Evolutionary conservation across 2,888 invertebrate genomes (phyloP), one percentile per base, ranked within the genome.

Genomic region (Tubulanus polymorphus): DNA sequence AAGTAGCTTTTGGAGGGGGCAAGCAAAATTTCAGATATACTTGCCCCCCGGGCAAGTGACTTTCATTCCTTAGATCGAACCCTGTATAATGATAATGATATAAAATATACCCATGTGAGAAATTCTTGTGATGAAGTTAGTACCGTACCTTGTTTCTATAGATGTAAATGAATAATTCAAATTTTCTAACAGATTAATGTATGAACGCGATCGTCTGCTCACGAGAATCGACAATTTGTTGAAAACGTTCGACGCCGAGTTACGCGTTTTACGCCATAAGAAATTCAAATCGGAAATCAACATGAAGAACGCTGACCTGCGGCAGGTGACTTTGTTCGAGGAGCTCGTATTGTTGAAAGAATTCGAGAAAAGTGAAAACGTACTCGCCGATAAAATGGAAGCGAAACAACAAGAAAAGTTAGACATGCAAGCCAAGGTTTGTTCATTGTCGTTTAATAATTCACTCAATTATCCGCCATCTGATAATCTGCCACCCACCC

Each of bases 171-270:
- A n/a, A n/a, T n/a, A n/a, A n/a, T n/a, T n/a, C n/a, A n/a, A n/a
- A n/a, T n/a, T 47, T 18, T 37, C 27, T 59, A 59, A 18, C 61
- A 78, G 75, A 52, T 53, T 71, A 53, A 53, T 72, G 6, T 76
- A 77, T 55, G 69, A 76, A 65, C 91, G 91, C 80, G 84, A 86
- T 37, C 79, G 82, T 61, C 81, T 89, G 26, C 72, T 89, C 8
- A 75, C 72, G 0, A 81, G 84, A 50, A 84, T 91, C 29, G 73
- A 85, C 1, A 76, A 81, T 3, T 79, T 83, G 41, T 83, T 90
- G 23, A 78, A 83, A 25, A 75, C 83, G 26, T 90, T 90, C 67
- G 90, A 93, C 75, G 77, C 75, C 26, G 76, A 79, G 54, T 66
- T 79, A 23, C 54, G 71, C 18, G 59, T 74, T 10, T 62, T 79